These are phyloP conservation scores for Aphis craccivora DNA, from an alignment of 1,140 invertebrate genomes.

Conservation along the genomic window DNA sequence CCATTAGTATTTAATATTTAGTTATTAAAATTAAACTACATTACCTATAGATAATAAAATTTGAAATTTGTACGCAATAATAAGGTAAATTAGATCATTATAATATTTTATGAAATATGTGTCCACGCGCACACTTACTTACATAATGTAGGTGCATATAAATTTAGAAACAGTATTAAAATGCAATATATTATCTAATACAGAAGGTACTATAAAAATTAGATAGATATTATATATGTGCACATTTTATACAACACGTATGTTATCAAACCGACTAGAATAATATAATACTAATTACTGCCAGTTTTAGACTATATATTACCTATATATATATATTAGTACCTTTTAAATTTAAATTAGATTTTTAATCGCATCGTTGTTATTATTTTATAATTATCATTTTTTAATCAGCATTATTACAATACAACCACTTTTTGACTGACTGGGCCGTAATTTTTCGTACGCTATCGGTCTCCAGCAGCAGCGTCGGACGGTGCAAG, in stretches of 20 bases:
- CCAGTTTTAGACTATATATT: neutral
- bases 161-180: neutral
- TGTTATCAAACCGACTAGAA: neutral
- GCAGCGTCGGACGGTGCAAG: neutral
- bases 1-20: neutral
- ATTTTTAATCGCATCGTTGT: conserved; percentile 24
- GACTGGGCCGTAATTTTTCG: neutral
- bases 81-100: neutral
- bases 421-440: neutral
- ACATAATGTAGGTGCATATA: neutral
- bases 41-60: neutral
- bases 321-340: neutral
- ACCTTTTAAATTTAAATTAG: neutral
- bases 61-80: neutral
- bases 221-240: neutral
- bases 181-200: neutral
- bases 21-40: neutral
- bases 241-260: neutral
- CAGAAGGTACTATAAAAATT: neutral
- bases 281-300: neutral
- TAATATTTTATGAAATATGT: neutral
- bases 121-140: neutral
- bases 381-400: neutral
- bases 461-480: neutral
- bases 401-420: neutral